Evolutionary conservation across 2,113 vertebrate species (phyloP).

Genomic region (Calyptomena viridis): DNA sequence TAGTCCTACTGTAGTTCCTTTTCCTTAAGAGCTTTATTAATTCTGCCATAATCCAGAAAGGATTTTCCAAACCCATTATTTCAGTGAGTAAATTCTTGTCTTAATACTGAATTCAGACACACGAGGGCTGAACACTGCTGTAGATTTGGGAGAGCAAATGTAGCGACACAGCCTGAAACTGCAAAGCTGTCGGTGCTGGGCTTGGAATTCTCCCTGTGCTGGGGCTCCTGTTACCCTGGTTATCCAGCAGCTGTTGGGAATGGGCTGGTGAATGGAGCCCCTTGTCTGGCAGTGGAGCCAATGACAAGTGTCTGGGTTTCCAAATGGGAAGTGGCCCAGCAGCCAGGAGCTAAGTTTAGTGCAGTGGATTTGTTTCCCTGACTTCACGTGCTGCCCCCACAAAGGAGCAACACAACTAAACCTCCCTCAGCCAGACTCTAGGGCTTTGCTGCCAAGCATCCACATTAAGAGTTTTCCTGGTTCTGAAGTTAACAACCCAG

Average conservation of each 20-base stretch:
- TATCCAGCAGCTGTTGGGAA: constrained; percentile 34
- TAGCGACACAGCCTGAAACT: not conserved
- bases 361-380: not conserved
- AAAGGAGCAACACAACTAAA: not conserved
- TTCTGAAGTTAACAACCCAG: not conserved
- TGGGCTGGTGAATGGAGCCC: constrained; percentile 41
- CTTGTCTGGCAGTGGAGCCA: constrained; percentile 51
- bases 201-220: not conserved
- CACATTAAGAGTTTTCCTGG: not conserved
- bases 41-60: not conserved
- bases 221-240: constrained; percentile 2
- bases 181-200: not conserved
- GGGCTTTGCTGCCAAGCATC: not conserved
- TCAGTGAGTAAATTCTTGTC: not conserved
- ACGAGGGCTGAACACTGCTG: not conserved
- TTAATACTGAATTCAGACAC: not conserved
- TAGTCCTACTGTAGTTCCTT: not conserved
- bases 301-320: constrained; percentile 20
- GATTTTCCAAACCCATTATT: not conserved
- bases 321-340: not conserved
- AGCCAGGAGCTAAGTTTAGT: constrained; percentile 7
- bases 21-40: not conserved
- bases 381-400: not conserved
- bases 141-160: not conserved
- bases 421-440: not conserved